Conservation (phyloP, 1,140 invertebrate species). For the Conus ventricosus region DNA sequence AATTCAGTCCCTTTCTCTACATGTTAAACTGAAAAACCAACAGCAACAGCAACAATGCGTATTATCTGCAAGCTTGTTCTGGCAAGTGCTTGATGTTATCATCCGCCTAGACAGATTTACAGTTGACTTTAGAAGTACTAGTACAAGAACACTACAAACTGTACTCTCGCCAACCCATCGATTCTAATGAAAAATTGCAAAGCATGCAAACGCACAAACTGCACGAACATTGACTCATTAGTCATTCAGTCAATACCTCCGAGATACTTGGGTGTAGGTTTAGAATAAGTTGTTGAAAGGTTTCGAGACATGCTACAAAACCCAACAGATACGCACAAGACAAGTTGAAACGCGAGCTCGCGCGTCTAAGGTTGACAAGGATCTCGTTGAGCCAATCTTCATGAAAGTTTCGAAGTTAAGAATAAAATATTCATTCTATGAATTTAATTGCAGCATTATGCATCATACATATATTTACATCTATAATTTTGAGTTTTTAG, state of each 20-base stretch:
- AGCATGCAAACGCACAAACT: slow-evolving; percentile 1
- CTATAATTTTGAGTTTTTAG: not conserved
- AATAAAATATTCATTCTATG: not conserved
- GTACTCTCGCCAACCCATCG: not conserved
- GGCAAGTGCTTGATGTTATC: too few species aligned
- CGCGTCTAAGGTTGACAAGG: slow-evolving; percentile 21
- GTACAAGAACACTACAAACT: too few species aligned
- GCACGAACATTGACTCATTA: not conserved
- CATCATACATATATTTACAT: too few species aligned
- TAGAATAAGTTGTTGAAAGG: slow-evolving; percentile 51
- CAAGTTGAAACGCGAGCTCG: slow-evolving; percentile 56
- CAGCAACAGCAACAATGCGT: not conserved
- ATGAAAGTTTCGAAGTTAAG: not conserved
- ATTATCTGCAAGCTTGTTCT: not conserved
- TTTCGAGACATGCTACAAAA: slow-evolving; percentile 55
- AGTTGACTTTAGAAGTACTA: too few species aligned
- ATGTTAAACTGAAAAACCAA: too few species aligned
- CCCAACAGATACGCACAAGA: not conserved
- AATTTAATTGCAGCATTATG: not conserved
- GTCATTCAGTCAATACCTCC: slow-evolving; percentile 45
- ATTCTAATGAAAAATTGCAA: not conserved
- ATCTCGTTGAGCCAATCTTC: not conserved
- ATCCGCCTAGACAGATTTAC: not conserved
- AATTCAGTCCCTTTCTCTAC: too few species aligned
- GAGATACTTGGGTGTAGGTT: slow-evolving; percentile 48